Base-by-base conservation (phyloP, 2,113 vertebrate species). In the Benitochromis conjunctus region DNA sequence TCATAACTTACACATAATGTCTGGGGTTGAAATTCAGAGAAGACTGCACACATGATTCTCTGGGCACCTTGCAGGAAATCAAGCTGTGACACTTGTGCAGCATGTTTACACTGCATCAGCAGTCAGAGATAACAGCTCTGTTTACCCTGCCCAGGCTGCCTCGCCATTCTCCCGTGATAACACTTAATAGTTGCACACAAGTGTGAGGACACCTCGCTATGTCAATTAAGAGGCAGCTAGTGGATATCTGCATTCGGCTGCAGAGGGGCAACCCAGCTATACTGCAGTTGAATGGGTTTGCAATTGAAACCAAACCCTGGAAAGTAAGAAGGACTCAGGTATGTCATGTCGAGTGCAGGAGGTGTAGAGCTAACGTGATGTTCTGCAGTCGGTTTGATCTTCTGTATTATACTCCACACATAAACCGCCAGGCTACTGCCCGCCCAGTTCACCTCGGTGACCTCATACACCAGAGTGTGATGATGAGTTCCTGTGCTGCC, bases 71-170 rank as follows among this genome's bases (percentile, higher is more conserved):
- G n/a, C 34, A 51, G 46, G 60, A 76, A 79, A 71, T 71, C 43
- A 71, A 79, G 54, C 84, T 19, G n/a, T n/a, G 83, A 80, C 19
- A 66, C 84, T 34, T 80, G 79, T 80, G 34, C 41, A 21, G 56
- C 21, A 31, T 71, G 58, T 60, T 26, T 51, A 19, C 55, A 34
- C 43, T 24, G 84, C 46, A 51, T 56, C 74, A 34, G 55, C 57
- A 60, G 38, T 62, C 48, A 56, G 85, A 86, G 92, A 94, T 93
- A 94, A 93, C 90, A 79, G 85, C 84, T 88, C 86, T 88, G 88
- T 94, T 94, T 91, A 79, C 10, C 31, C 71, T 82, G 79, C 29
- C 69, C 88, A 31, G 80, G 77, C 82, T 88, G 82, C 54, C 80
- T 88, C 48, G 24, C 83, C 71, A 69, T 87, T 92, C 82, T 86